phyloP scores from a whole-genome alignment of 2,797 vertebrate species.

The Oreortyx pictus region DNA sequence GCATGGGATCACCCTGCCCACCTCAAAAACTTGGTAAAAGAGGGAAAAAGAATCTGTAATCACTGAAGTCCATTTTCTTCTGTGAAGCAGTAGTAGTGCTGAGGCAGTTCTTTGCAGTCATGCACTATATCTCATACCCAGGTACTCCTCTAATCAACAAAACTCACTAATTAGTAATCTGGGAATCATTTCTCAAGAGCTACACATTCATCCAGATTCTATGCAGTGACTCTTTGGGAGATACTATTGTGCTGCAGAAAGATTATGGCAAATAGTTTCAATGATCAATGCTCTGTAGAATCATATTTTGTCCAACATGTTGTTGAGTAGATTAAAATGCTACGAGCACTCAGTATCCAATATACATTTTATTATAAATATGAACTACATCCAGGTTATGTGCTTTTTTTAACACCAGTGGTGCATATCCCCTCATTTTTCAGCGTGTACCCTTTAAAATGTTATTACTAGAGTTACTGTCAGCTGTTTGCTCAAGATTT shows the following conservation, averaged over 20 bases:
- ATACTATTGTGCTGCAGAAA: background rate
- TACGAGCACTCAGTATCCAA: background rate
- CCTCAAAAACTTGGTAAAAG: background rate
- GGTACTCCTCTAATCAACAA: background rate
- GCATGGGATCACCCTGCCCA: background rate
- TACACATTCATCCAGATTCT: background rate
- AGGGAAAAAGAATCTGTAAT: background rate
- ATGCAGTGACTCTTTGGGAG: background rate
- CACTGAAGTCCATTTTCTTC: background rate
- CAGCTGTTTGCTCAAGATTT: background rate
- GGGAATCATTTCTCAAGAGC: background rate
- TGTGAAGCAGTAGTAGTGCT: background rate
- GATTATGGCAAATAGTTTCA: background rate
- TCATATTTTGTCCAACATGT: background rate
- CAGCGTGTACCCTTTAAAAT: background rate
- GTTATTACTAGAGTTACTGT: background rate
- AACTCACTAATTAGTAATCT: background rate
- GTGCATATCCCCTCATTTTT: background rate
- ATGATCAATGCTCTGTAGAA: background rate
- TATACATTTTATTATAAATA: background rate
- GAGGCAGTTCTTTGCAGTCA: background rate
- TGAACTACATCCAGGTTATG: background rate
- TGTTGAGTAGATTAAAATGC: background rate
- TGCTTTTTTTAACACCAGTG: background rate
- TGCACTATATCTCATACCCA: background rate